A percentile compares a stretch with the other conserved stretches of the same genome.
Conservation (phyloP, 2,113 vertebrate species). For the Dendropsophus ebraccatus region DNA sequence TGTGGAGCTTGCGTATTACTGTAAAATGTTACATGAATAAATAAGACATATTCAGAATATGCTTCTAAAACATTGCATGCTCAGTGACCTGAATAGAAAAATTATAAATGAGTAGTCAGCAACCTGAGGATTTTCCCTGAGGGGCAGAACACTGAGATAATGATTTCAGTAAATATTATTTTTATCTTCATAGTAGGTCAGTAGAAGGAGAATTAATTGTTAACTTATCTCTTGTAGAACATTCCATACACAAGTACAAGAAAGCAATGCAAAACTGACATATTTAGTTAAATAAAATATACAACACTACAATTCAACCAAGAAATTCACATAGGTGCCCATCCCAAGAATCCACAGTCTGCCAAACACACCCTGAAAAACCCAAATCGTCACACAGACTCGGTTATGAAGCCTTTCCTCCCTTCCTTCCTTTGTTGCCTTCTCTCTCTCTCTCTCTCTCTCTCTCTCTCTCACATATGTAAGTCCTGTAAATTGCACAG, state of each 20-base stretch:
- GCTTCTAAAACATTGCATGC: background rate
- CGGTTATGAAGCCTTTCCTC: background rate
- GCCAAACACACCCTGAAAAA: background rate
- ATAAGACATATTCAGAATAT: background rate
- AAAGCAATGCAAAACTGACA: background rate
- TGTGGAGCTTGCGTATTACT: background rate
- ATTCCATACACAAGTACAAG: background rate
- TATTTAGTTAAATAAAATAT: background rate
- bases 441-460: background rate
- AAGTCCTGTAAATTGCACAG: too few relatives aligned
- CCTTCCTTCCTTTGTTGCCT: background rate
- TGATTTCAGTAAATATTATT: slow-evolving; percentile 21
- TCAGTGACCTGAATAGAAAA: background rate
- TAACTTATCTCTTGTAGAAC: background rate
- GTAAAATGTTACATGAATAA: background rate
- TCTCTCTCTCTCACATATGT: background rate
- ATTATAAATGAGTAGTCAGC: background rate
- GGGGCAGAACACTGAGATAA: background rate
- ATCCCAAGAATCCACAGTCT: background rate
- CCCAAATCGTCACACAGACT: background rate
- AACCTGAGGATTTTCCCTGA: slow-evolving; percentile 5
- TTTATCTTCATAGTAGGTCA: slow-evolving; percentile 5
- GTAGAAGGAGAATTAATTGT: slow-evolving; percentile 21
- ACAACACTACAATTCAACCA: background rate
- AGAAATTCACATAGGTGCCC: background rate